Evolutionary conservation across 1,140 invertebrate genomes (phyloP), one percentile per base, ranked within the genome.

Genomic region (Drosophila watanabei): DNA sequence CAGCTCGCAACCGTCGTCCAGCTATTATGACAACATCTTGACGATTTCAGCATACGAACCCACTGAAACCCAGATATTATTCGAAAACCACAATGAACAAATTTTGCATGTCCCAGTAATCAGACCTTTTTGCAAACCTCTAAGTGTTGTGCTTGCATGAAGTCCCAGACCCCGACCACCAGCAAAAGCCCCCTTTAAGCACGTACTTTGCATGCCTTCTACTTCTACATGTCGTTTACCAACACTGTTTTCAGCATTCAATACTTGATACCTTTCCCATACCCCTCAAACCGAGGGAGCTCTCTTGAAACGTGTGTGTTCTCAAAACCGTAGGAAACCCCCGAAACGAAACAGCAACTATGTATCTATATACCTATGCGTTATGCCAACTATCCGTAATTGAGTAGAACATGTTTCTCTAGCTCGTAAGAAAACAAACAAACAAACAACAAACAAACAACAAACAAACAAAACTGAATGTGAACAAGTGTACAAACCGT

Each of bases 221-320:
- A 30, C 32, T 58, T 51, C 56, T 75, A 37, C 59, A 73, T 75
- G 68, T 73, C 35, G 54, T 72, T 73, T 51, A 28, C 5, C 66
- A 13, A 51, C 69, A 56, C 65, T 32, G 61, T 68, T 58, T 58
- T 30, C 46, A 71, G 66, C 66, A 66, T 68, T 66, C 48, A 30
- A 69, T 56, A 56, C 35, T 69, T 46, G 35, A 13, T 46, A 46
- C 49, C 49, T 32, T 24, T 35, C 10, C 43, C 39, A 13, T 30
- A 18, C 30, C 68, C 46, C 63, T 68, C 63, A 2, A 32, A 4
- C 45, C 13, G 66, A 51, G 66, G 35, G 13, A 45, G 18, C 54
- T 52, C 51, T 75, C 69, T 61, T 75, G 69, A 73, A 86, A 65
- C 63, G 72, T 90, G 82, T 88, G 84, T 90, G 86, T 90, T 90